Evolutionary conservation across 2,797 vertebrate species (phyloP), one percentile per base, ranked within the genome.

Genomic region (Peromyscus aztecus): DNA sequence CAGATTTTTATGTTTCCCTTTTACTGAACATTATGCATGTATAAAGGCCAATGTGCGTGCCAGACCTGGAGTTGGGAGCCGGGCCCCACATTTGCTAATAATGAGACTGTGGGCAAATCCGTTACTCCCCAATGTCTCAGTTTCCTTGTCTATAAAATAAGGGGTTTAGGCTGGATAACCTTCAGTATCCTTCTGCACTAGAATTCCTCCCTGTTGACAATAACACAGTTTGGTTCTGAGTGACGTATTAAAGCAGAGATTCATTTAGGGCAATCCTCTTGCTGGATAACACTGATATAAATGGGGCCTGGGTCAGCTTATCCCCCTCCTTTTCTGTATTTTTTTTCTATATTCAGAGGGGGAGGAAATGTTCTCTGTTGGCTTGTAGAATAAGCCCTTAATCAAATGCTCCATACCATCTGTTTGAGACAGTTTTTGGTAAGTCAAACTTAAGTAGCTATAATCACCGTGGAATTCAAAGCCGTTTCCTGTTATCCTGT

Each of bases 401-500:
- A 97, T 97, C 4, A 94, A 98, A 97, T 6, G 75, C 96, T 97
- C 29, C 90, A 27, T 97, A 91, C 97, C 96, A 97, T 98, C 98
- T 98, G 96, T 97, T 98, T 96, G 95, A 98, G 98, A 96, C 95
- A 82, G 61, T 95, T 65, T 96, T 94, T 96, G 94, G 76, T 97
- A 95, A 97, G 94, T 93, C 97, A 96, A 97, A 96, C 91, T 96
- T 98, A 98, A 98, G 89, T 65, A 96, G 94, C 97, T 97, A 92
- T 98, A 98, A 98, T 94, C 82, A 91, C 89, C 94, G 89, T 97
- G 97, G 98, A 98, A 96, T 96, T 95, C 94, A 65, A 97, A 96
- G 87, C 96, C 94, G 81, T 97, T 98, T 98, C 97, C 98, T 98
- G 97, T 98, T 98, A 98, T 96, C 88, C 29, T 95, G 94, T 97